These are phyloP conservation scores for Hexactinellida sp. DNA, from an alignment of 37 sponge, comb jelly and placozoan genomes.

Conservation along the genomic window DNA sequence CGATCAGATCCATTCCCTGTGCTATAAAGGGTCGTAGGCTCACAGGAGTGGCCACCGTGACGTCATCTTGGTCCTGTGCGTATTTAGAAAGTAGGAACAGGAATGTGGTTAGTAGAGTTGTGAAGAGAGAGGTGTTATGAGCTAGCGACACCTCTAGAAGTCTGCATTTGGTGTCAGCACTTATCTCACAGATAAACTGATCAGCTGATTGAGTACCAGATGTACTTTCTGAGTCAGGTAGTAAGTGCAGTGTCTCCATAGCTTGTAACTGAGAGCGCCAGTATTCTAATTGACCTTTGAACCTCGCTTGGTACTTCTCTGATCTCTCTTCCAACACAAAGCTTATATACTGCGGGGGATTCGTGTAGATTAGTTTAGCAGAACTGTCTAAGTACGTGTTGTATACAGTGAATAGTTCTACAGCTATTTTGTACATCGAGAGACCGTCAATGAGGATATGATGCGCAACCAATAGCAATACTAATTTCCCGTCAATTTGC, in stretches of 20 bases:
- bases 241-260: not conserved
- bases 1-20: not conserved
- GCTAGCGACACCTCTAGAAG: not conserved
- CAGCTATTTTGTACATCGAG: not conserved
- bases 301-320: not conserved
- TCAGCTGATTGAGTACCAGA: not conserved
- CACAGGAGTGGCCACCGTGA: not conserved
- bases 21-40: not conserved
- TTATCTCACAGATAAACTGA: not conserved
- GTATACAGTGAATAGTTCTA: not conserved
- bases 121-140: constrained; percentile 10
- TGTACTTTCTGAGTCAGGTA: not conserved
- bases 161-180: not conserved
- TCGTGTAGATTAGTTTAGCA: not conserved
- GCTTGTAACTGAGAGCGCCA: not conserved
- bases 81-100: not conserved
- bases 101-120: not conserved
- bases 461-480: not conserved
- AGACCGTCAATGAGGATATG: not conserved
- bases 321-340: not conserved
- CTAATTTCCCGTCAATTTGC: not conserved
- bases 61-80: constrained; percentile 11
- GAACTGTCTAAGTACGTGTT: not conserved
- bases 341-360: not conserved
- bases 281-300: not conserved